A percentile compares a stretch with the other conserved stretches of the same genome.
These are phyloP conservation scores for Acrossocheilus fasciatus DNA, from an alignment of 2,797 vertebrate genomes.

Conservation along the genomic window DNA sequence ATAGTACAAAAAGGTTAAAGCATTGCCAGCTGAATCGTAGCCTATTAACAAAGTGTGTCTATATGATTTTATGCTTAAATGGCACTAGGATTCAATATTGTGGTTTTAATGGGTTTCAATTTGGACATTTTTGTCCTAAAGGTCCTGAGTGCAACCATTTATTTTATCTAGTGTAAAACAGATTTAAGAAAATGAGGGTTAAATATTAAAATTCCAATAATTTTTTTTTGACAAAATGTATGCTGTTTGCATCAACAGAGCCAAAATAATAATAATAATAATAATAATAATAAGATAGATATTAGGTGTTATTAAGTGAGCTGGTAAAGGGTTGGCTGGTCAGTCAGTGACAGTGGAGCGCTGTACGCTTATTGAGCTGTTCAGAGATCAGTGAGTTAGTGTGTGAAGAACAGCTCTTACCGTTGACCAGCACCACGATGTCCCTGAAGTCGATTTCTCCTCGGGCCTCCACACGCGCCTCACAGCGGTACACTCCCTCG, in stretches of 20 bases:
- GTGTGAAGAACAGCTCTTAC: slow-evolving; percentile 77
- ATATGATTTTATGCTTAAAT: neutral
- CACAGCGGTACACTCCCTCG: slow-evolving; percentile 95
- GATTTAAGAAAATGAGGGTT: neutral
- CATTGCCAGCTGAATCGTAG: neutral
- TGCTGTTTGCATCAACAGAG: no score
- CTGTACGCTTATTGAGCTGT: neutral
- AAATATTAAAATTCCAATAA: neutral
- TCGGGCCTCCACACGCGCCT: slow-evolving; percentile 94
- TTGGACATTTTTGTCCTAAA: neutral
- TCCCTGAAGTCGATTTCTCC: slow-evolving; percentile 97
- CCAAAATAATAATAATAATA: no score
- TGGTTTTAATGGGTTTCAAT: neutral
- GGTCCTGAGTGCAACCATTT: neutral
- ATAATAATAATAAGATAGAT: no score
- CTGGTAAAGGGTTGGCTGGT: neutral
- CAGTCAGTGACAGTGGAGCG: neutral
- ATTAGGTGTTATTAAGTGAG: neutral
- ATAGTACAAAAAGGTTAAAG: no score
- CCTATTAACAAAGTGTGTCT: neutral
- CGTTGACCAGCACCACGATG: slow-evolving; percentile 93
- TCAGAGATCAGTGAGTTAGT: neutral
- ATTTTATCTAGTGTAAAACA: neutral
- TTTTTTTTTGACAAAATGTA: no score
- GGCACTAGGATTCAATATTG: neutral